Percentiles rank a stretch among this genome's conserved stretches.
Conservation (phyloP, 2,797 vertebrate species). For the Sebastes itinus region DNA sequence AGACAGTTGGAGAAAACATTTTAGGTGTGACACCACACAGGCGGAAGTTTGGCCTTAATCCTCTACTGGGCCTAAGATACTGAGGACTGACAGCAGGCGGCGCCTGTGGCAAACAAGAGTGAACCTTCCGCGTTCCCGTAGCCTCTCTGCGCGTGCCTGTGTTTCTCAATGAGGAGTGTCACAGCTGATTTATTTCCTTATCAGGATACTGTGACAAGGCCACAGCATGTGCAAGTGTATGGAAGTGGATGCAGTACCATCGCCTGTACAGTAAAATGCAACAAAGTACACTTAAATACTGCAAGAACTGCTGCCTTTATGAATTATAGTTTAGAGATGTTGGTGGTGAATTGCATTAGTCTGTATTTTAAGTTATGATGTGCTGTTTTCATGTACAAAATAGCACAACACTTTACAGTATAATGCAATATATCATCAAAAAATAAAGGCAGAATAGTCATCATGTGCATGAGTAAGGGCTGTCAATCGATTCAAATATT, state of each 20-base stretch:
- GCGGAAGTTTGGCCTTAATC: background rate
- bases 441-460: background rate
- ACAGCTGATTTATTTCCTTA: background rate
- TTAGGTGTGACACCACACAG: background rate
- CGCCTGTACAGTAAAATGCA: background rate
- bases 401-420: background rate
- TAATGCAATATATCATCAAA: background rate
- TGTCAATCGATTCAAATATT: too few relatives aligned
- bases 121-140: background rate
- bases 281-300: background rate
- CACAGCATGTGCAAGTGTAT: background rate
- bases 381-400: background rate
- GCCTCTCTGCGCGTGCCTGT: background rate
- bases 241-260: background rate
- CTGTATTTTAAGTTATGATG: background rate
- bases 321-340: background rate
- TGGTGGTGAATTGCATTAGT: background rate
- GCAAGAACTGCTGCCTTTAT: background rate
- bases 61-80: background rate
- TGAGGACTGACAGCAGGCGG: conserved; percentile 26
- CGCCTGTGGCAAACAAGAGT: background rate
- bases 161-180: conserved; percentile 3
- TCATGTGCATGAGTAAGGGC: background rate
- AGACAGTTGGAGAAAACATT: background rate
- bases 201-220: background rate